Evolutionary conservation across 2,888 invertebrate species (phyloP), one percentile per base, ranked within the genome.

Genomic region (Gryllus longicercus): DNA sequence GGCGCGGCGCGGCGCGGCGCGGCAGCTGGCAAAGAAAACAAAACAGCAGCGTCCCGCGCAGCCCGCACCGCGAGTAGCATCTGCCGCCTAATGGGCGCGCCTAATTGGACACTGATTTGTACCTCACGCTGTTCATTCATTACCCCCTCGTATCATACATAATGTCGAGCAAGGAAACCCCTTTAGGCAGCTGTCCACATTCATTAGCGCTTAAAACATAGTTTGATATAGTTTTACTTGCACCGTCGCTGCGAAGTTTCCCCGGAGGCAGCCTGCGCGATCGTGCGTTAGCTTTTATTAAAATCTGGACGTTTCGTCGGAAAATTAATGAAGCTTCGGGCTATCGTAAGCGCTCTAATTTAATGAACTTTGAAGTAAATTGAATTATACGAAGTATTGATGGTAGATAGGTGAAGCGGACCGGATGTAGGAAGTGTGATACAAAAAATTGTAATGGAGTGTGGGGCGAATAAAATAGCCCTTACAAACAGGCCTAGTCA

Each of bases 131-230:
- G 76, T 76, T 76, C 75, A 79, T 79, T 79, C 76, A 79, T 79
- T 79, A 79, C 75, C 18, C 51, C 21, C 38, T 79, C 51, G 51
- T 79, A 76, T 79, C 75, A 79, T 79, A 79, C 76, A 75, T 16
- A 25, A 75, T 23, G 49, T n/a, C 38, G 49, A 51, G 74, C 76
- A 50, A 75, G 79, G 50, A 11, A 76, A 49, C 63, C 79, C 38
- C 50, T 75, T 50, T 76, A 63, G 79, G 76, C 80, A 74, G 80
- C 80, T 80, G 80, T 77, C 80, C 74, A 51, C 74, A 21, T 25
- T 75, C 78, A 78, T 80, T 80, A 80, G 49, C 18, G 49, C 38
- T 80, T 77, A 78, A 77, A 80, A 79, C 79, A 81, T 79, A 79
- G 49, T 79, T 79, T 79, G 38, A 25, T 74, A 78, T 38, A 49